Conservation (phyloP, 2,888 invertebrate species). For the Leptarthrus brevirostris region DNA sequence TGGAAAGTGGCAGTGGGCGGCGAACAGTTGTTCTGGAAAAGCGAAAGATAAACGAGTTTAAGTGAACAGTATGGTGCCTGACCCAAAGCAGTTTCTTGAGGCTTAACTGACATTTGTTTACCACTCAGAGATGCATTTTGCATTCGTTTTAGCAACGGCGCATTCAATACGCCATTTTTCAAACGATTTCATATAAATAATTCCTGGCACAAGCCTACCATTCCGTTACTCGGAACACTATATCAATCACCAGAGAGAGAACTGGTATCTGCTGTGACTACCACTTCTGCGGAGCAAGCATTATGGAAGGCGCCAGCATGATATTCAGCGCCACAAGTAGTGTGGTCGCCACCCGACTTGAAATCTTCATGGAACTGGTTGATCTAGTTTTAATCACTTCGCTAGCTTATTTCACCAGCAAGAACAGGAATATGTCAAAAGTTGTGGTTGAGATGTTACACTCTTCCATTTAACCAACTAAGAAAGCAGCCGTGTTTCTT, state of each 20-base stretch:
- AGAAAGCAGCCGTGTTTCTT: too few species aligned
- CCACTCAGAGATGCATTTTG: neutral
- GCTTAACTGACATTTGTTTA: neutral
- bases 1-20: conserved; percentile 2
- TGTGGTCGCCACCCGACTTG: neutral
- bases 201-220: neutral
- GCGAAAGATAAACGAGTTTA: neutral
- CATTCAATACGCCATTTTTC: neutral
- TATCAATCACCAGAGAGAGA: neutral
- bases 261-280: neutral
- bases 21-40: neutral
- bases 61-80: neutral
- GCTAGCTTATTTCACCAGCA: neutral
- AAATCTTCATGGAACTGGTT: neutral
- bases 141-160: neutral
- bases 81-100: neutral
- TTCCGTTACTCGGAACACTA: neutral
- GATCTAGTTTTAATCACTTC: neutral
- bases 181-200: neutral
- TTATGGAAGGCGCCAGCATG: neutral
- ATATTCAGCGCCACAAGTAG: neutral
- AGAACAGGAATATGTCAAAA: neutral
- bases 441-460: neutral
- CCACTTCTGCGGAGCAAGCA: neutral
- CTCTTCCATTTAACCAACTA: too few species aligned